Evolutionary conservation across 1,140 invertebrate species (phyloP).

Genomic region (Triops cancriformis): DNA sequence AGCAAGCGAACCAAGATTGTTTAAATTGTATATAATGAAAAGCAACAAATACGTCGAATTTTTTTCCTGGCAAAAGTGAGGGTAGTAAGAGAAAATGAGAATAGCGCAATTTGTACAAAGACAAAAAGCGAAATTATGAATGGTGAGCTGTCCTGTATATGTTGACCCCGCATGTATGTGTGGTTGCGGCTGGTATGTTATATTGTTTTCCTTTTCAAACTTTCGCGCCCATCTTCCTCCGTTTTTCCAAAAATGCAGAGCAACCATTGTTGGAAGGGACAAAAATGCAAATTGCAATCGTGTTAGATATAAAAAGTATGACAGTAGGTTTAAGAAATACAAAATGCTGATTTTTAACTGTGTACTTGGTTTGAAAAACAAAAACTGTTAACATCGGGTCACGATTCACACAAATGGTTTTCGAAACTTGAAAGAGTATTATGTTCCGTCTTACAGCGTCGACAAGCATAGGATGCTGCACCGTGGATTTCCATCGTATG

Average conservation of each 20-base stretch:
- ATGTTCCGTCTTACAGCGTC: not conserved
- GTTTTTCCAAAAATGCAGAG: not conserved
- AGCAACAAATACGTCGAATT: not conserved
- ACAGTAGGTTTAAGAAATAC: not conserved
- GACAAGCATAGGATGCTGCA: not conserved
- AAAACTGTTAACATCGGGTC: not conserved
- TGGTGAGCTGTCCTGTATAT: not conserved
- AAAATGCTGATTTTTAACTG: conserved; percentile 1
- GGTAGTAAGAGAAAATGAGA: not conserved
- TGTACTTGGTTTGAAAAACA: not conserved
- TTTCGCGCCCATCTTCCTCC: not conserved
- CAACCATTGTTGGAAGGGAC: not conserved
- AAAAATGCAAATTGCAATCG: conserved; percentile 8
- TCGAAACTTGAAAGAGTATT: not conserved
- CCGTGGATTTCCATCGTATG: not conserved
- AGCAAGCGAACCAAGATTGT: conserved; percentile 7
- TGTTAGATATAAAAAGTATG: not conserved
- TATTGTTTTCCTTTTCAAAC: not conserved
- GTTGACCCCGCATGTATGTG: not conserved
- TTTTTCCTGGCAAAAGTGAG: not conserved
- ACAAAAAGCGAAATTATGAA: not conserved
- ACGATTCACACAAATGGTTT: not conserved
- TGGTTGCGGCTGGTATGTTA: not conserved
- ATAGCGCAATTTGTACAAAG: not conserved
- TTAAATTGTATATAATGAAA: not conserved